phyloP scores from a whole-genome alignment of 2,113 vertebrate genomes.

The Tyrannus savana region DNA sequence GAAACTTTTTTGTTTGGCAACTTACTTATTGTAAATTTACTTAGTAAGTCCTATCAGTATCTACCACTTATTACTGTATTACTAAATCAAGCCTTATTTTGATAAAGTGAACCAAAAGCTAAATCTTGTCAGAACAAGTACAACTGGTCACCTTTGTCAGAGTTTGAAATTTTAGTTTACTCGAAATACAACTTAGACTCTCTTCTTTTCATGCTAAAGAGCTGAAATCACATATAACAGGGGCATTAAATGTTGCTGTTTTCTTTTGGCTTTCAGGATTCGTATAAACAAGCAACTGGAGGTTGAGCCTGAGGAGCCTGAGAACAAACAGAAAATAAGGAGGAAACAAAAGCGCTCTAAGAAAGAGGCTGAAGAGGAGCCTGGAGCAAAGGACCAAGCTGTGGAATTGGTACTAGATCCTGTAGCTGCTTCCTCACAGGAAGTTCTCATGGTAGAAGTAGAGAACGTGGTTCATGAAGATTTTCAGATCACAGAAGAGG shows the following conservation, averaged over 20 bases:
- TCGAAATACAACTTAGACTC: not conserved
- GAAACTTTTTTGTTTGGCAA: not conserved
- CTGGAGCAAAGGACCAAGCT: constrained; percentile 64
- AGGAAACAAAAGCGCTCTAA: constrained; percentile 78
- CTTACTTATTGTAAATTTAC: not conserved
- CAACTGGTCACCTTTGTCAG: not conserved
- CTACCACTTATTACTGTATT: not conserved
- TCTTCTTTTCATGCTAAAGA: not conserved
- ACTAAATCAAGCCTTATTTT: not conserved
- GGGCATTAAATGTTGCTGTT: not conserved
- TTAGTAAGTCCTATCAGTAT: not conserved
- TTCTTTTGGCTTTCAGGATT: constrained; percentile 75
- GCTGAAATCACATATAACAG: not conserved
- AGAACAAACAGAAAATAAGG: constrained; percentile 74
- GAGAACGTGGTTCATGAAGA: constrained; percentile 93
- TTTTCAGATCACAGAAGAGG: constrained; percentile 94
- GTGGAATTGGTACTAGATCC: constrained; percentile 72
- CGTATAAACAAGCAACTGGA: constrained; percentile 87
- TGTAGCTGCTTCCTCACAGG: constrained; percentile 6
- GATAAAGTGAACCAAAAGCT: not conserved
- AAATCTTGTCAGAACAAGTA: not conserved
- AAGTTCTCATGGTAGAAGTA: constrained; percentile 96
- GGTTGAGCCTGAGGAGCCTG: constrained; percentile 82
- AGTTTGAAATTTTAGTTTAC: not conserved
- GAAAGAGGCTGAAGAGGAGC: constrained; percentile 71